These are phyloP conservation scores for Pseudeuparius sepicola DNA, from an alignment of 2,888 invertebrate genomes.

Conservation along the genomic window DNA sequence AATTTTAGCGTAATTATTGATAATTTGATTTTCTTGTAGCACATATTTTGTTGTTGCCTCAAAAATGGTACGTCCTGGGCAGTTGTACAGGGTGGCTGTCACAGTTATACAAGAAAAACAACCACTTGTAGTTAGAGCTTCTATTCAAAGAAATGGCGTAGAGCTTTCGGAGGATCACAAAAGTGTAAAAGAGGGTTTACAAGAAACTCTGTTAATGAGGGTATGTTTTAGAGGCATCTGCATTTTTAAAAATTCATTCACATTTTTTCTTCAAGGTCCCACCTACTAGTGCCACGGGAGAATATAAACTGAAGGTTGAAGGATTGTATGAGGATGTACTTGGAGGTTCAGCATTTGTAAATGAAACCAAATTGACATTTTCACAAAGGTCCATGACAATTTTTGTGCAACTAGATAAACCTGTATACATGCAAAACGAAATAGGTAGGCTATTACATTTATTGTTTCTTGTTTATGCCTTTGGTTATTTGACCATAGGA, in stretches of 20 bases:
- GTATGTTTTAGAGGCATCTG: slow-evolving; percentile 41
- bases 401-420: slow-evolving; percentile 90
- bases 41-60: slow-evolving; percentile 91
- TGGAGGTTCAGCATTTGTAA: slow-evolving; percentile 81
- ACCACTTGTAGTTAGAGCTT: slow-evolving; percentile 76
- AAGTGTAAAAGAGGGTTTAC: slow-evolving; percentile 74
- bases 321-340: slow-evolving; percentile 59
- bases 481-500: too few relatives aligned
- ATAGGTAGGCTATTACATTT: slow-evolving; percentile 44
- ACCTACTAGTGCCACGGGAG: slow-evolving; percentile 68
- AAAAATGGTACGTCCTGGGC: slow-evolving; percentile 81
- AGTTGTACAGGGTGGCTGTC: slow-evolving; percentile 80
- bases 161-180: slow-evolving; percentile 77
- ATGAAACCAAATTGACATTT: slow-evolving; percentile 77
- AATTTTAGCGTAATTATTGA: too few relatives aligned
- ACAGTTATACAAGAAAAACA: slow-evolving; percentile 69
- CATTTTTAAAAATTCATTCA: slow-evolving; percentile 1
- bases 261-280: slow-evolving; percentile 52
- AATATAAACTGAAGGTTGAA: slow-evolving; percentile 59
- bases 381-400: slow-evolving; percentile 89
- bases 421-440: slow-evolving; percentile 89
- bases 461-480: slow-evolving; percentile 4
- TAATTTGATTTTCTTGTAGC: slow-evolving; percentile 42
- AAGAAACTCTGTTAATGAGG: slow-evolving; percentile 82
- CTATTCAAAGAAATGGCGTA: slow-evolving; percentile 82